Percentiles rank a stretch among this genome's conserved stretches.
phyloP scores from a whole-genome alignment of 2,113 vertebrate genomes.

The Mastomys natalensis region DNA sequence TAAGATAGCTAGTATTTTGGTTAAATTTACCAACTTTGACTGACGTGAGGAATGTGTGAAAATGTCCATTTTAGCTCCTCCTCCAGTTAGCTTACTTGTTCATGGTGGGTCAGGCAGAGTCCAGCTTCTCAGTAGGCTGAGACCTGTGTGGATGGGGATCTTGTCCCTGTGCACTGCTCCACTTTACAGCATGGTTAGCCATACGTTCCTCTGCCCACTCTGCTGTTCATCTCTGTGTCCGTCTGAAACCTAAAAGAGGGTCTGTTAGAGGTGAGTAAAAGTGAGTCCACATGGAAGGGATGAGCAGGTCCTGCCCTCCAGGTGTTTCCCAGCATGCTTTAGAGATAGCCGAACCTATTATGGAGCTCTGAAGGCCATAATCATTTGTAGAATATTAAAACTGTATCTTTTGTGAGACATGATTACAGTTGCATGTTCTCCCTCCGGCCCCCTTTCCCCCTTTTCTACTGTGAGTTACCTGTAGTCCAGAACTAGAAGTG shows the following conservation, averaged over 20 bases:
- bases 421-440: not conserved
- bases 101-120: not conserved
- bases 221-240: not conserved
- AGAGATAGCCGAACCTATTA: not conserved
- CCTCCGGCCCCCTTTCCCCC: not conserved
- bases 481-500: not conserved
- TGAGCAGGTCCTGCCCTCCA: not conserved
- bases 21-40: not conserved
- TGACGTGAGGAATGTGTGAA: not conserved
- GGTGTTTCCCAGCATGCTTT: not conserved
- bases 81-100: not conserved
- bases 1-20: slow-evolving; percentile 1
- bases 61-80: not conserved
- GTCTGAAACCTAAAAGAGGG: not conserved
- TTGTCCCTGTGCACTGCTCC: not conserved
- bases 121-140: not conserved
- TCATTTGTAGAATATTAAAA: not conserved
- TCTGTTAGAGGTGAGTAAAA: not conserved
- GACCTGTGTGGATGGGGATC: not conserved
- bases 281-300: not conserved
- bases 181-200: accelerated
- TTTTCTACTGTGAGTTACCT: not conserved
- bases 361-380: not conserved
- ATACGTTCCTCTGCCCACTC: accelerated
- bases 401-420: not conserved